Evolutionary conservation across 2,888 invertebrate genomes (phyloP).

Genomic region (Agonum fuliginosum): DNA sequence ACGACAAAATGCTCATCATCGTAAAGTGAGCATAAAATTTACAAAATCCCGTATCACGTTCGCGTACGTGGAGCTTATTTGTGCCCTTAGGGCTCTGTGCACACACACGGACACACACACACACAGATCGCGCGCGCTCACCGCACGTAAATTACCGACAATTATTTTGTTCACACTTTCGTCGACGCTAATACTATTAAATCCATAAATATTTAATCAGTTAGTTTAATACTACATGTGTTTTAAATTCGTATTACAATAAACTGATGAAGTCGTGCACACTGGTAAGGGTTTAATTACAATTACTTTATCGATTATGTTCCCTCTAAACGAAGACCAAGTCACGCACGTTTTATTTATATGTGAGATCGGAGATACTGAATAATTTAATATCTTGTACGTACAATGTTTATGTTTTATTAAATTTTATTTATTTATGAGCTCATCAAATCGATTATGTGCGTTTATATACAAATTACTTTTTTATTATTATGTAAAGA

Average conservation of each 20-base stretch:
- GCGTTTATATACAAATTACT: background rate
- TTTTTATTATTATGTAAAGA: background rate
- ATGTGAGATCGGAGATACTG: background rate
- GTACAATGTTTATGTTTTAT: background rate
- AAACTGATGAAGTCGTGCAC: background rate
- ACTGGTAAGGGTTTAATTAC: background rate
- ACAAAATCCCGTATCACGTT: background rate
- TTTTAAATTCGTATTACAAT: conserved; percentile 2
- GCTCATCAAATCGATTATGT: background rate
- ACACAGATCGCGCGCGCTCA: background rate
- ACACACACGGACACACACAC: no score
- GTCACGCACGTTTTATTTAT: background rate
- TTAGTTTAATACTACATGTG: background rate
- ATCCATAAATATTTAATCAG: background rate
- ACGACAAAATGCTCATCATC: no score
- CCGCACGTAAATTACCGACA: background rate
- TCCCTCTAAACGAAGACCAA: background rate
- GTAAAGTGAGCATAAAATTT: background rate
- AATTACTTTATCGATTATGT: background rate
- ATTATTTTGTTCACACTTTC: background rate
- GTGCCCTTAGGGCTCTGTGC: background rate
- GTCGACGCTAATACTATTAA: background rate
- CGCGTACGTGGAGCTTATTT: background rate
- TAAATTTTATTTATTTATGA: background rate
- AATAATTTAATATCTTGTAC: background rate